Conservation (phyloP, 23 tunicate species). For the Aplidium turbinatum region DNA sequence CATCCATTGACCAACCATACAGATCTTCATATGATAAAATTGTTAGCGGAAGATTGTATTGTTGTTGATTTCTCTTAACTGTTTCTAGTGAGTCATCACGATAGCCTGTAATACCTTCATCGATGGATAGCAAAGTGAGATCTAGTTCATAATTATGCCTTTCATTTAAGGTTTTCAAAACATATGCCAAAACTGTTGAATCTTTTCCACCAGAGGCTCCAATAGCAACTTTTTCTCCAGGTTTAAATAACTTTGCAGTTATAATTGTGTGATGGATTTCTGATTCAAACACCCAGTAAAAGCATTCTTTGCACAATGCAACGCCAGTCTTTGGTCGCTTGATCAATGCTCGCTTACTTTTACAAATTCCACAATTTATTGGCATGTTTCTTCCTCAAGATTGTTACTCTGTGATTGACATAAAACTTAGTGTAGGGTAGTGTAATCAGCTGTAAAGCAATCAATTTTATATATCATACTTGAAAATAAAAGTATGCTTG, state of each 20-base stretch:
- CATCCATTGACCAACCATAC: constrained; percentile 99
- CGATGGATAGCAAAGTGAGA: constrained; percentile 78
- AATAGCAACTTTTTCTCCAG: constrained; percentile 94
- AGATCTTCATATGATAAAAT: constrained; percentile 87
- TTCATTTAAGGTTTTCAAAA: constrained; percentile 73
- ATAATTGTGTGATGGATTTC: constrained; percentile 92
- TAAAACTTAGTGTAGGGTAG: no score
- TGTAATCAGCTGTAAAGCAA: no score
- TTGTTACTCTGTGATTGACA: no score
- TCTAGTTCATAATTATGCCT: constrained; percentile 85
- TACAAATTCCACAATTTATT: constrained; percentile 31
- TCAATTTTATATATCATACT: no score
- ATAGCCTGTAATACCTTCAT: constrained; percentile 98
- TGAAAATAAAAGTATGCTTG: no score
- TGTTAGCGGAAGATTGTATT: constrained; percentile 74
- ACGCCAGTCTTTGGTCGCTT: constrained; percentile 78
- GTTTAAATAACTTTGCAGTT: constrained; percentile 58
- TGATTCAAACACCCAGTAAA: constrained; percentile 83
- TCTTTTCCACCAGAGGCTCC: constrained; percentile 99
- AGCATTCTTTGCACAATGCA: constrained; percentile 88
- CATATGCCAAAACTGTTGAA: constrained; percentile 91
- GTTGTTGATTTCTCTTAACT: constrained; percentile 81
- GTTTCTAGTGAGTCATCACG: constrained; percentile 96
- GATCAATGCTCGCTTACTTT: constrained; percentile 37
- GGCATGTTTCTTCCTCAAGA: constrained; percentile 43